Conservation (phyloP, 64 coral and sea anemone genomes). For the Actinia tenebrosa region DNA sequence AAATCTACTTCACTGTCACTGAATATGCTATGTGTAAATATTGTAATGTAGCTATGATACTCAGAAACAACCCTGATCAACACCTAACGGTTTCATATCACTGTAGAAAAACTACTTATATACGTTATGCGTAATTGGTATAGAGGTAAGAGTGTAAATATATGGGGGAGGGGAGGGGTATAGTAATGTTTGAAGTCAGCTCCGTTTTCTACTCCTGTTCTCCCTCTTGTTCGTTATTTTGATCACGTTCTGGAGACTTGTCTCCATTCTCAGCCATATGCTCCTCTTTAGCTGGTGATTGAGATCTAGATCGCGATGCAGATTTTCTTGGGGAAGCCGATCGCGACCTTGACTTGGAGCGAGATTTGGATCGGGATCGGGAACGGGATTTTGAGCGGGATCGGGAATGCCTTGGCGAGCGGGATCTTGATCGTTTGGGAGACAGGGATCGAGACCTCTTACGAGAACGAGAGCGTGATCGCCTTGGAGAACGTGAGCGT, state of each 20-base stretch:
- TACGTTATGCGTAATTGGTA: neutral
- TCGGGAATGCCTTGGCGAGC: conserved; percentile 19
- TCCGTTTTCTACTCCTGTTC: neutral
- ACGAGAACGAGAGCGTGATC: conserved; percentile 55
- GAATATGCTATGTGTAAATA: too few species aligned
- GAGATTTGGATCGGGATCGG: conserved; percentile 52
- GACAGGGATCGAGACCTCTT: conserved; percentile 38
- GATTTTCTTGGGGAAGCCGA: conserved; percentile 34
- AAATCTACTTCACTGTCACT: too few species aligned
- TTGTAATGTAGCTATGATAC: too few species aligned
- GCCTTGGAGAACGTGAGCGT: conserved; percentile 45
- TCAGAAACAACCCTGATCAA: too few species aligned
- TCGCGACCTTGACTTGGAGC: conserved; percentile 43
- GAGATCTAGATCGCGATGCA: neutral
- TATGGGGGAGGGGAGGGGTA: too few species aligned
- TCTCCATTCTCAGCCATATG: neutral
- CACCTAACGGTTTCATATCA: too few species aligned
- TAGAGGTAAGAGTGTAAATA: too few species aligned
- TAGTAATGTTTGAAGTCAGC: neutral
- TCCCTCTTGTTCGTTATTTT: neutral
- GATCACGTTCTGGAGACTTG: neutral
- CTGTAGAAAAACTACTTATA: too few species aligned
- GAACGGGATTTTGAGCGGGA: conserved; percentile 64
- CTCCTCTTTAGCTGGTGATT: neutral
- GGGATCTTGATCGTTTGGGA: conserved; percentile 30